Evolutionary conservation across 2,888 invertebrate genomes (phyloP).

Genomic region (Panorpa germanica): DNA sequence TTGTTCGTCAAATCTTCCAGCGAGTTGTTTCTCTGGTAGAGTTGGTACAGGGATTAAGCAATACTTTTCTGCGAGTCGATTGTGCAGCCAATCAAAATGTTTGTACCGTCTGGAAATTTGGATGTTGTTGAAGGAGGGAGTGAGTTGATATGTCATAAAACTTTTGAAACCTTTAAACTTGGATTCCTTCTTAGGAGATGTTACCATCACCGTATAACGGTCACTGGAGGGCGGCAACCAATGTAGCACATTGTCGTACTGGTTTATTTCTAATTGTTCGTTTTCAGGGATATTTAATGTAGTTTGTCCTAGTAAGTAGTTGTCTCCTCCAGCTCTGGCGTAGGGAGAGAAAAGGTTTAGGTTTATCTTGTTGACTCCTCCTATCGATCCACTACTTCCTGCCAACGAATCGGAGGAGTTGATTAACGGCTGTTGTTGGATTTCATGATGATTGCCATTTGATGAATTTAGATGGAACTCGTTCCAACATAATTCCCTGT

Average conservation of each 20-base stretch:
- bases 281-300: constrained; percentile 47
- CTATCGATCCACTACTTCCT: no score
- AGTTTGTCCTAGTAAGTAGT: constrained; percentile 63
- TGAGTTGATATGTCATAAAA: constrained; percentile 91
- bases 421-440: no score
- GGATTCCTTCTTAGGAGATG: constrained; percentile 92
- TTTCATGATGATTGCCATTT: no score
- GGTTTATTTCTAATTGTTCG: constrained; percentile 54
- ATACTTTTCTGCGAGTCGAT: constrained; percentile 83
- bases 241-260: constrained; percentile 49
- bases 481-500: no score
- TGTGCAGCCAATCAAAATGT: constrained; percentile 98
- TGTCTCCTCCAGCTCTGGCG: constrained; percentile 59
- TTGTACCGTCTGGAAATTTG: constrained; percentile 84
- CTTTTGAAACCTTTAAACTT: constrained; percentile 96
- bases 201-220: constrained; percentile 68
- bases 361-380: no score
- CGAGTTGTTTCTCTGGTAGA: constrained; percentile 93
- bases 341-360: constrained; percentile 45
- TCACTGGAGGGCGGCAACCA: constrained; percentile 68
- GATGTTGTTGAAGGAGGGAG: constrained; percentile 85
- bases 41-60: constrained; percentile 91
- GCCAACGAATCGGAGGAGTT: no score
- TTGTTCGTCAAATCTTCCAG: constrained; percentile 92
- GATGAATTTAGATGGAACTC: no score